Conservation (phyloP, 37 sponge, comb jelly and placozoan species). For the Eunapius fragilis region DNA sequence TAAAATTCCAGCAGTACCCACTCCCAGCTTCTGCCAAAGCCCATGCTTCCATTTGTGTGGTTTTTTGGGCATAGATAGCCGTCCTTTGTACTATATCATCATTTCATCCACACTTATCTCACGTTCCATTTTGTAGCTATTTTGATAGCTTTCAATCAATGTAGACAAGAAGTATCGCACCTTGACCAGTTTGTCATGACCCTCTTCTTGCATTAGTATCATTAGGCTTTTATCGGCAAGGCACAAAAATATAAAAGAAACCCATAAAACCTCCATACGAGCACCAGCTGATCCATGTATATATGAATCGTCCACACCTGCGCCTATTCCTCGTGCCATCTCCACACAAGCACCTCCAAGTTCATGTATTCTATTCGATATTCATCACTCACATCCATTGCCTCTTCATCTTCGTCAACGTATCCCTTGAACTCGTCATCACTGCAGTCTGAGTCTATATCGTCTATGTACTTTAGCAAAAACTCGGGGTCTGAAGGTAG, state of each 20-base stretch:
- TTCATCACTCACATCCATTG: too few species aligned
- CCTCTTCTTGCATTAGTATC: background rate
- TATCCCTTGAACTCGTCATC: too few species aligned
- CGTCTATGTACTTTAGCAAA: too few species aligned
- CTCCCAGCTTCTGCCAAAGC: slow-evolving; percentile 19
- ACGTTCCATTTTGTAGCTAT: background rate
- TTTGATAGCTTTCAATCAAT: background rate
- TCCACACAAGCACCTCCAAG: too few species aligned
- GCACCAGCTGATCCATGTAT: background rate
- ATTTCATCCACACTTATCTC: slow-evolving; percentile 27
- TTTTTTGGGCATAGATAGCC: slow-evolving; percentile 32
- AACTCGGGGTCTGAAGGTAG: too few species aligned
- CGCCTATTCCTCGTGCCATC: too few species aligned
- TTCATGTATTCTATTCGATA: too few species aligned
- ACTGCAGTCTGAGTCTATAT: too few species aligned
- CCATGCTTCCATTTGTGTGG: slow-evolving; percentile 34
- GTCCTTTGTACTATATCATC: slow-evolving; percentile 31
- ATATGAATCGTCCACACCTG: too few species aligned
- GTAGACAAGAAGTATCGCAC: background rate
- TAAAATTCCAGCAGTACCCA: slow-evolving; percentile 28
- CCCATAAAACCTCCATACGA: background rate
- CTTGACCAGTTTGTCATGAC: background rate
- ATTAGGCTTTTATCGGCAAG: background rate
- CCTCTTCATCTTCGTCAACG: too few species aligned
- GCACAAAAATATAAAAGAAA: background rate